Conservation (phyloP, 2,113 vertebrate species). For the Microcebus jonahi region DNA sequence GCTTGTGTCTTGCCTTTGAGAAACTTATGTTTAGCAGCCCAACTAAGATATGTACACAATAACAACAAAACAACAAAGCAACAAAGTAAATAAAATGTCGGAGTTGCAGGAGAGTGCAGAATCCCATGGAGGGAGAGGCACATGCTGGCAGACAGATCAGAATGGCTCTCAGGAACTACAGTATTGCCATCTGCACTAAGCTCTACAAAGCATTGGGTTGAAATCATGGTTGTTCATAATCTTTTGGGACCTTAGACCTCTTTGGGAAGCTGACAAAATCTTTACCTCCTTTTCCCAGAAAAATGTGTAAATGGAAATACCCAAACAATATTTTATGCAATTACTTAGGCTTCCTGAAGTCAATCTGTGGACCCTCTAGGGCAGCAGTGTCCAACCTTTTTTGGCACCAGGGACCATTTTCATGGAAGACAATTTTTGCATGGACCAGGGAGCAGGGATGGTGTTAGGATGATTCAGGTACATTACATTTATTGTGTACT, state of each 20-base stretch:
- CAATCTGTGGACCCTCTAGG: not conserved
- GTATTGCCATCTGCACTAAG: not conserved
- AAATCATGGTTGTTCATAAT: not conserved
- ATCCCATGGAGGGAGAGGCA: no score
- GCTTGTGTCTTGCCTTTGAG: not conserved
- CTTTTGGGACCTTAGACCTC: not conserved
- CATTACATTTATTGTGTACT: no score
- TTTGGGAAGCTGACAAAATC: slow-evolving; percentile 7
- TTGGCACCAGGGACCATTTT: no score
- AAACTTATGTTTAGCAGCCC: not conserved
- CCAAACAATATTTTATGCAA: not conserved
- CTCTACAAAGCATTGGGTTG: not conserved
- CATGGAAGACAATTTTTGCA: no score
- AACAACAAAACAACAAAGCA: not conserved
- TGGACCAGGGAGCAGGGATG: no score
- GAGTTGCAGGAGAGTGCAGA: not conserved
- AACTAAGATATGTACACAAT: not conserved
- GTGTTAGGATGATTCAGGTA: no score
- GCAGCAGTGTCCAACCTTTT: no score
- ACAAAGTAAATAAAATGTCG: not conserved
- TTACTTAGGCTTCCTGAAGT: not conserved
- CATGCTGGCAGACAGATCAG: not conserved
- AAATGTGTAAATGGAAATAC: not conserved
- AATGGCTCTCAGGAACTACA: not conserved
- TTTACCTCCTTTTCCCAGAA: not conserved